Base-by-base conservation (phyloP, 1,140 invertebrate genomes). In the Heterodera schachtii region DNA sequence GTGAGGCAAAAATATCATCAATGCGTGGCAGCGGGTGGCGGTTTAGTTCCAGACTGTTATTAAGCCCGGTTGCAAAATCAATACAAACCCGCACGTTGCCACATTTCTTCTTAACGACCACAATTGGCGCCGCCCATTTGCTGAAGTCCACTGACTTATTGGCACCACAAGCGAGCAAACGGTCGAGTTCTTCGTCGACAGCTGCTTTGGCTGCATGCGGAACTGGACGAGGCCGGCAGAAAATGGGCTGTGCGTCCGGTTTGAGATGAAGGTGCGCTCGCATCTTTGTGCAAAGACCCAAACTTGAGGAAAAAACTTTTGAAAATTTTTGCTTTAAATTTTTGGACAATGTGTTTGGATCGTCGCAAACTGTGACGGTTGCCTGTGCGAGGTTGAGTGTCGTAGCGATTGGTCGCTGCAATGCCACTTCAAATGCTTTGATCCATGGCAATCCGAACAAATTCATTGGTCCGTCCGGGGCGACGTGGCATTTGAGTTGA, bases 121-220 rank as follows among this genome's bases (percentile, higher is more conserved):
- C 19, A 7, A 77, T 77, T 7, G 75, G 75, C 52, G 91, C 88
- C 13, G 89, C 90, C 90, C 90, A 92, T 90, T 89, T 89, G 77
- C 84, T 64, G 83, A 82, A 64, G 41, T 86, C 74, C 31, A 91
- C 83, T 44, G 73, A 80, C 77, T 81, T 75, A n/a, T 91, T 84
- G 11, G 84, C 83, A 0, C 86, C 84, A 70, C 77, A 66, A 11
- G 60, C 16, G 67, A 80, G 46, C 44, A 89, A 73, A 44, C 84
- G 64, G 11, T 89, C 82, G 3, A 91, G 69, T 71, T 90, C 87
- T 13, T 52, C 60, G n/a, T 90, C 87, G 16, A 91, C 81, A 41
- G 80, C 82, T 5, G 69, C 80, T 47, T 80, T 44, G n/a, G 85
- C 11, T 3, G 87, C 83, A 70, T 84, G 84, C 1, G 89, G 86